phyloP scores from a whole-genome alignment of 64 coral and sea anemone species.

The Stichodactyla mertensii region DNA sequence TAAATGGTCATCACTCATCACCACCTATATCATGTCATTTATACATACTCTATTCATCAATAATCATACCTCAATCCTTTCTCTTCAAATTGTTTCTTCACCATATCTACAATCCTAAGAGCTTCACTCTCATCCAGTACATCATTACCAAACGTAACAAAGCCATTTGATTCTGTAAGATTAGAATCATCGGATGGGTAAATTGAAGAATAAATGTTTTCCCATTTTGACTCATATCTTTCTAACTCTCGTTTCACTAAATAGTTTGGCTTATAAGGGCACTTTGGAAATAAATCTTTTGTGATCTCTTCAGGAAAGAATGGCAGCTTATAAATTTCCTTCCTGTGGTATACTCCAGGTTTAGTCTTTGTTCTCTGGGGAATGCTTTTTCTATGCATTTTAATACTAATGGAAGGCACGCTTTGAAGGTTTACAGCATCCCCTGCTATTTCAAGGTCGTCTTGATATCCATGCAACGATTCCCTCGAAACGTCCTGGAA shows the following conservation, averaged over 20 bases:
- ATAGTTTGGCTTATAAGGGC: conserved; percentile 15
- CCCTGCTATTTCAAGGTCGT: not conserved
- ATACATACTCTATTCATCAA: not conserved
- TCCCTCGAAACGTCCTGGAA: not conserved
- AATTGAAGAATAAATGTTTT: conserved; percentile 17
- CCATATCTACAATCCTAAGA: not conserved
- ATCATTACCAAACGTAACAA: conserved; percentile 25
- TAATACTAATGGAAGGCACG: not conserved
- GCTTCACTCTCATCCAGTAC: not conserved
- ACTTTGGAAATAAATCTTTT: not conserved
- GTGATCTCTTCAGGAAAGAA: not conserved
- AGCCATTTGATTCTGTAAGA: not conserved
- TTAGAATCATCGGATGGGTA: conserved; percentile 16
- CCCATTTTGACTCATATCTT: conserved; percentile 9
- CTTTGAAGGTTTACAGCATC: not conserved
- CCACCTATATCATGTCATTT: not conserved
- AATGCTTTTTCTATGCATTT: conserved; percentile 4
- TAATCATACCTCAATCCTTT: conserved; percentile 15
- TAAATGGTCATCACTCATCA: too few relatives aligned
- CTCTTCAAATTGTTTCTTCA: not conserved
- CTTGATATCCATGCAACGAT: not conserved
- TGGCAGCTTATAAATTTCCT: not conserved
- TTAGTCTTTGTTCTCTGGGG: not conserved
- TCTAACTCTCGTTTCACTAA: not conserved
- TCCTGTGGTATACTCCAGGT: not conserved